Conservation (phyloP, 2,113 vertebrate species). For the Chinchilla lanigera region DNA sequence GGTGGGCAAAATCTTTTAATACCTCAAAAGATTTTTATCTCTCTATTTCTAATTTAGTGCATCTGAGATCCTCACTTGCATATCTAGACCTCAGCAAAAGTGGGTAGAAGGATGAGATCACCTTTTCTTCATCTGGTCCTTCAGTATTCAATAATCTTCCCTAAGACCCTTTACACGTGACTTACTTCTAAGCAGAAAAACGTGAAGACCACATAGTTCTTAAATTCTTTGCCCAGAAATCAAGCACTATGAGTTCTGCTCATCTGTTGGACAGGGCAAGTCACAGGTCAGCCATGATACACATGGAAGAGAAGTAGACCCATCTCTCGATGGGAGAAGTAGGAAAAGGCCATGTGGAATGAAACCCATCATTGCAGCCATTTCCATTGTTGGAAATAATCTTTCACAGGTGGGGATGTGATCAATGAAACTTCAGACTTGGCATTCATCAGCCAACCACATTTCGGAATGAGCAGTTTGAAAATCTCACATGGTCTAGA, state of each 20-base stretch:
- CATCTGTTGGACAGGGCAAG: background rate
- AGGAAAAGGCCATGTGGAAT: background rate
- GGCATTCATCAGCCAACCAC: background rate
- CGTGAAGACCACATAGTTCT: background rate
- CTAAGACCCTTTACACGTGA: background rate
- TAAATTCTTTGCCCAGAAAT: background rate
- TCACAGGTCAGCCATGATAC: background rate
- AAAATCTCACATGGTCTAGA: background rate
- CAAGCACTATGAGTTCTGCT: background rate
- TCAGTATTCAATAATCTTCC: background rate
- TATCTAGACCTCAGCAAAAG: background rate
- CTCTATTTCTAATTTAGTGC: background rate
- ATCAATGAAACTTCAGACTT: background rate
- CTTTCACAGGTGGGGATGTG: background rate
- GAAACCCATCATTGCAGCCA: background rate
- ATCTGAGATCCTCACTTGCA: background rate
- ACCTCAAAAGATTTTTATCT: background rate
- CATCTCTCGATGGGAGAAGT: background rate
- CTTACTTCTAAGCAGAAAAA: background rate
- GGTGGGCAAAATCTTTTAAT: background rate
- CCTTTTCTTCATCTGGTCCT: background rate
- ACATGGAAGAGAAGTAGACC: background rate
- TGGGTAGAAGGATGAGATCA: background rate
- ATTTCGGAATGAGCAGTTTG: background rate
- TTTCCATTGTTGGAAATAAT: background rate